A percentile compares a stretch with the other conserved stretches of the same genome.
These are phyloP conservation scores for Rhagologus leucostigma DNA, from an alignment of 2,113 vertebrate species.

Conservation along the genomic window DNA sequence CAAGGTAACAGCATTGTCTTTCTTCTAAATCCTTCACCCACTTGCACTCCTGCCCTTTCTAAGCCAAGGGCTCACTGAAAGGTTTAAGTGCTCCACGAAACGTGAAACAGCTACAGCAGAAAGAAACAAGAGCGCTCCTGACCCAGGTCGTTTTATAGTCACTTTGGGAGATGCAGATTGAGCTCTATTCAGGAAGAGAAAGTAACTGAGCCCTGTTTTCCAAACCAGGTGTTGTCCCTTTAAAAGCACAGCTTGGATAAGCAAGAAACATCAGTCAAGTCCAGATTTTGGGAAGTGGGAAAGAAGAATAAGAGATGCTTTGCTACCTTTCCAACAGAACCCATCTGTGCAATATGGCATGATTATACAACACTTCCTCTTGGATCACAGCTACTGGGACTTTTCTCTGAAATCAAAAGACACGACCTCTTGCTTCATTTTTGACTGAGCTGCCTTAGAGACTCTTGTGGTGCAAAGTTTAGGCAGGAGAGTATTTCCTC, in stretches of 20 bases:
- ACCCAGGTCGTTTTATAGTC: not conserved
- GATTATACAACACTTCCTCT: not conserved
- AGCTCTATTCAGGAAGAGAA: not conserved
- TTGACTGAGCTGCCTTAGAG: not conserved
- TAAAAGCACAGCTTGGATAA: not conserved
- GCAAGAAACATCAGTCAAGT: not conserved
- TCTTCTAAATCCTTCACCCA: not conserved
- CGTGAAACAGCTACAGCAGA: not conserved
- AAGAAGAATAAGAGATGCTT: not conserved
- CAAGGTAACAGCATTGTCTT: rapidly evolving
- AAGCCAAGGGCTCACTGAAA: not conserved
- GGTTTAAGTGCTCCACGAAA: not conserved
- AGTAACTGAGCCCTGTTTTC: not conserved
- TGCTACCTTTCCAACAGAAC: not conserved
- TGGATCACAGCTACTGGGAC: not conserved
- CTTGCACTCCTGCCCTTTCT: not conserved
- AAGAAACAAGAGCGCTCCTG: not conserved
- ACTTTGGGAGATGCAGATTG: not conserved
- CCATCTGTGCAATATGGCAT: not conserved
- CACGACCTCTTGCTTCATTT: not conserved
- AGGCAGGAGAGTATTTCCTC: not conserved
- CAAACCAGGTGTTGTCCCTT: not conserved
- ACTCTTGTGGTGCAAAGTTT: not conserved
- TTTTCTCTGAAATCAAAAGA: not conserved
- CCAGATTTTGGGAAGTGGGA: not conserved